Evolutionary conservation across 1,140 invertebrate species (phyloP).

Genomic region (Colletes latitarsis): DNA sequence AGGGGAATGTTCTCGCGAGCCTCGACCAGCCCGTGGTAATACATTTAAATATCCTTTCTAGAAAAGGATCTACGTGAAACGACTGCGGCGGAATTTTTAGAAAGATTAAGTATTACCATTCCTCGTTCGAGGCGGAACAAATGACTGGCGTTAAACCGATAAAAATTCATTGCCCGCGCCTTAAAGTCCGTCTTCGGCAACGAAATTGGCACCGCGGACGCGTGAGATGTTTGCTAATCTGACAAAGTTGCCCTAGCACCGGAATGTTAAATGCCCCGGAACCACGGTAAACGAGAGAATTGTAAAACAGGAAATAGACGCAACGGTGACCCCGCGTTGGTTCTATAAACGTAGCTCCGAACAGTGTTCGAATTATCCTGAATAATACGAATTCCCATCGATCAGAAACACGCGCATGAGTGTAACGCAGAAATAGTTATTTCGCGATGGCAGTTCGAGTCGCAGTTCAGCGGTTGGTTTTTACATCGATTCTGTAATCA

Average conservation of each 20-base stretch:
- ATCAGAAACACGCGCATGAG: too few relatives aligned
- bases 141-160: constrained; percentile 57
- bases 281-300: not conserved
- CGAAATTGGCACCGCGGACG: constrained; percentile 42
- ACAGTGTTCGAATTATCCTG: not conserved
- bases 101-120: constrained; percentile 57
- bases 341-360: not conserved
- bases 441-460: too few relatives aligned
- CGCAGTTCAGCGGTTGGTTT: too few relatives aligned
- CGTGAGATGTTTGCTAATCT: constrained; percentile 58
- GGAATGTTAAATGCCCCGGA: constrained; percentile 18
- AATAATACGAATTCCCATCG: too few relatives aligned
- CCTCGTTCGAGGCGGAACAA: constrained; percentile 35
- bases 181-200: constrained; percentile 45
- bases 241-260: not conserved
- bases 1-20: constrained; percentile 28
- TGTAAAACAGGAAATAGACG: not conserved
- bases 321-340: not conserved
- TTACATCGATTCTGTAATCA: too few relatives aligned
- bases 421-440: too few relatives aligned
- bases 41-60: constrained; percentile 49
- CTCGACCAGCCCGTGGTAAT: constrained; percentile 16
- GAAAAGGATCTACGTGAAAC: constrained; percentile 42
- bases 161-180: constrained; percentile 61
- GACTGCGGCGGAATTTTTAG: constrained; percentile 41